Evolutionary conservation across 2,888 invertebrate genomes (phyloP).

Genomic region (Athrips mouffetella): DNA sequence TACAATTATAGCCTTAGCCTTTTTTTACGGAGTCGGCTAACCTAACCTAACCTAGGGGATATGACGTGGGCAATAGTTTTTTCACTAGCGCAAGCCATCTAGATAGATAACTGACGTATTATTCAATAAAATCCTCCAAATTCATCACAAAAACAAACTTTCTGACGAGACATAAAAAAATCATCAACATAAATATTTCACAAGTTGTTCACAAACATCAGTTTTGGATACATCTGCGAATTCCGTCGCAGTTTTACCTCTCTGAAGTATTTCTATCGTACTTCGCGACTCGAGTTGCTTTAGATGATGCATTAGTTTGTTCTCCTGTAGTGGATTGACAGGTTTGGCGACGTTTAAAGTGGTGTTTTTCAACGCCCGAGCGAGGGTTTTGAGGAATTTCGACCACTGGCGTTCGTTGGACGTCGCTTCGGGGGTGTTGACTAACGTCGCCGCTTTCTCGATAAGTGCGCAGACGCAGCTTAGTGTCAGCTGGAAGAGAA

Average conservation of each 20-base stretch:
- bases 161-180: neutral
- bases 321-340: conserved; percentile 38
- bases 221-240: conserved; percentile 58
- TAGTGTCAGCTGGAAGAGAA: conserved; percentile 53
- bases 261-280: conserved; percentile 62
- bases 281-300: conserved; percentile 58
- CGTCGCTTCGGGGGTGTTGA: conserved; percentile 61
- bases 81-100: neutral
- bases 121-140: neutral
- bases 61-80: too few species aligned
- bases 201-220: conserved; percentile 53
- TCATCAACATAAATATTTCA: conserved; percentile 65
- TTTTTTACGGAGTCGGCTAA: too few species aligned
- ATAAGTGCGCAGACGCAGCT: conserved; percentile 60
- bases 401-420: conserved; percentile 73
- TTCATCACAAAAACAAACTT: neutral
- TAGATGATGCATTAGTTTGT: conserved; percentile 47
- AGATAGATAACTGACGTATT: neutral
- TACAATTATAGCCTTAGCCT: too few species aligned
- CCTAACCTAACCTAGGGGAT: too few species aligned
- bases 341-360: conserved; percentile 51
- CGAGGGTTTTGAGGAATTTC: conserved; percentile 73
- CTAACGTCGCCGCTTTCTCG: conserved; percentile 51
- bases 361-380: conserved; percentile 63
- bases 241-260: conserved; percentile 56